phyloP scores from a whole-genome alignment of 2,888 invertebrate genomes.

The Aporophyla lueneburgensis region DNA sequence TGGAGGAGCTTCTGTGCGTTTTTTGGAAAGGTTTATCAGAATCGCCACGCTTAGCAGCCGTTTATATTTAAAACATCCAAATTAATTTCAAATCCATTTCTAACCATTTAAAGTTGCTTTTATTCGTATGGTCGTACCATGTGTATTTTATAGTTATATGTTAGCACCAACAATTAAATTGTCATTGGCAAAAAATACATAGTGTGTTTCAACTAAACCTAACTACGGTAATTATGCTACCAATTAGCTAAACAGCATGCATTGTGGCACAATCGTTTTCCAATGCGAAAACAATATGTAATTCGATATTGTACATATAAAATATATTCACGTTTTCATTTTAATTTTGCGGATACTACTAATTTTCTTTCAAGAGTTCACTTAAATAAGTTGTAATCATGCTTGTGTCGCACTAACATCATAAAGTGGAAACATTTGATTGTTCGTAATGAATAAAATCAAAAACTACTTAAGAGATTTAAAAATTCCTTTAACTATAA shows the following conservation, averaged over 20 bases:
- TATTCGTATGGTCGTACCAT: not conserved
- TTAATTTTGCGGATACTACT: too few relatives aligned
- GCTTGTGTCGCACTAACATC: too few relatives aligned
- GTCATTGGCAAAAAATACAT: slow-evolving; percentile 35
- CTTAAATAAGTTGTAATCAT: too few relatives aligned
- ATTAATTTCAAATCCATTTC: not conserved
- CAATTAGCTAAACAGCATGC: slow-evolving; percentile 44
- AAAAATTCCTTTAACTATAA: too few relatives aligned
- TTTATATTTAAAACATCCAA: not conserved
- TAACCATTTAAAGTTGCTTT: not conserved
- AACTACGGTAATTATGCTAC: slow-evolving; percentile 38
- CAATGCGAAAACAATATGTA: slow-evolving; percentile 20
- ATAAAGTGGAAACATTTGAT: too few relatives aligned
- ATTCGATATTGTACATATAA: not conserved
- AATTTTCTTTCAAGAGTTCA: too few relatives aligned
- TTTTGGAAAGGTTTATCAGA: too few relatives aligned
- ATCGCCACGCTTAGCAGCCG: too few relatives aligned
- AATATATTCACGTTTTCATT: not conserved
- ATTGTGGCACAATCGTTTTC: slow-evolving; percentile 29
- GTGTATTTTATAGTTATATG: slow-evolving; percentile 5
- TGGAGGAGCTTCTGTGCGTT: too few relatives aligned
- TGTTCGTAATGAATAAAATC: too few relatives aligned
- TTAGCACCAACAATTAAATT: slow-evolving; percentile 27
- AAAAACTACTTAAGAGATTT: too few relatives aligned
- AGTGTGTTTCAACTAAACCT: slow-evolving; percentile 37